These are phyloP conservation scores for Sceliomorpha sp. DNA, from an alignment of 2,888 invertebrate genomes.

Conservation along the genomic window DNA sequence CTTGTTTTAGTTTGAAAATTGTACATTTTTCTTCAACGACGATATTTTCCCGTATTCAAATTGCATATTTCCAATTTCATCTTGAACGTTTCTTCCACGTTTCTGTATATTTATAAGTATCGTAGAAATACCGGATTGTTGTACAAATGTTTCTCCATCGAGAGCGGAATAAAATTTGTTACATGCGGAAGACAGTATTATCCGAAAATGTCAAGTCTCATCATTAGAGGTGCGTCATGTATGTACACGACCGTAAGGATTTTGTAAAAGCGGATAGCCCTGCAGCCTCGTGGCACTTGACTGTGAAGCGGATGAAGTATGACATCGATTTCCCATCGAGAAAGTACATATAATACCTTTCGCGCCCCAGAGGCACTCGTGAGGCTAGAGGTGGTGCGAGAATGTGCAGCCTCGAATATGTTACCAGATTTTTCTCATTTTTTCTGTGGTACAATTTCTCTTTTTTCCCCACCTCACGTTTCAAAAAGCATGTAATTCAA, in stretches of 20 bases:
- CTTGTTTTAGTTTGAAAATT: no score
- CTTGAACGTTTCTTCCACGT: no score
- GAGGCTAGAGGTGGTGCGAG: slow-evolving; percentile 42
- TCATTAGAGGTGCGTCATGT: slow-evolving; percentile 48
- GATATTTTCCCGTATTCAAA: no score
- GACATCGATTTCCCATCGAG: slow-evolving; percentile 72
- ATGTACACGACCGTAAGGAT: slow-evolving; percentile 34
- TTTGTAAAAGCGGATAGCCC: slow-evolving; percentile 45
- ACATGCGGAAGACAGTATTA: slow-evolving; percentile 22
- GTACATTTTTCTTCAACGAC: no score
- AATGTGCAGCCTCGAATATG: slow-evolving; percentile 48
- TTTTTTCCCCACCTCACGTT: slow-evolving; percentile 21
- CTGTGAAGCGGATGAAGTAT: slow-evolving; percentile 71
- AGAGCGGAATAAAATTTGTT: not conserved
- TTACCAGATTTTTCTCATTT: slow-evolving; percentile 47
- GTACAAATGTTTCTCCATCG: not conserved
- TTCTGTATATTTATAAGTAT: no score
- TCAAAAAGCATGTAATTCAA: slow-evolving; percentile 33
- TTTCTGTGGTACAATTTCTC: slow-evolving; percentile 21
- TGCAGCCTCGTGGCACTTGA: slow-evolving; percentile 56
- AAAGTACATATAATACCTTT: slow-evolving; percentile 47
- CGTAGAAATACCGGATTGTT: no score
- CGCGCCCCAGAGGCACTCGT: slow-evolving; percentile 43
- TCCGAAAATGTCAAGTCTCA: slow-evolving; percentile 37
- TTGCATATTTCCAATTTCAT: no score